Conservation (phyloP, 1,140 invertebrate species). For the Arctopsyche grandis region DNA sequence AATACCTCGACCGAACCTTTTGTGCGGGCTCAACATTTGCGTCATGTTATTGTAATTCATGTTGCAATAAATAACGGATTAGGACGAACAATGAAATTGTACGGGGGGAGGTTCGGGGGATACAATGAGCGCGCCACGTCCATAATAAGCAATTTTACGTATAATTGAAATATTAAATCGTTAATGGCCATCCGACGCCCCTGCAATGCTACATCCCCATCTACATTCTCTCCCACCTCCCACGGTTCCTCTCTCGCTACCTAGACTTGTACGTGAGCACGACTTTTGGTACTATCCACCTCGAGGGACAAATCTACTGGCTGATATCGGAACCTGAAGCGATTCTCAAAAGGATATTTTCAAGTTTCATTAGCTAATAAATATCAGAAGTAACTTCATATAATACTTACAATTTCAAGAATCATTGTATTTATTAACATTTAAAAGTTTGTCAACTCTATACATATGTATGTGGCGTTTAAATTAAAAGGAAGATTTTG, state of each 20-base stretch:
- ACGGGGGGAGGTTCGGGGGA: constrained; percentile 35
- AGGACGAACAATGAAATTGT: constrained; percentile 53
- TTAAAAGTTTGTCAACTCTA: no score
- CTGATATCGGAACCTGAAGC: no score
- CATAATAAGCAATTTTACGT: constrained; percentile 52
- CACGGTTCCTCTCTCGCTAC: not conserved
- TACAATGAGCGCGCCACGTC: constrained; percentile 46
- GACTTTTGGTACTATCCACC: not conserved
- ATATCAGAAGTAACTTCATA: not conserved
- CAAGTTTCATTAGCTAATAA: not conserved
- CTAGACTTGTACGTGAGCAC: not conserved
- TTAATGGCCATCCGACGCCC: constrained; percentile 49
- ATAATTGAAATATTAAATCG: constrained; percentile 55
- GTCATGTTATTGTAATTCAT: constrained; percentile 55
- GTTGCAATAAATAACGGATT: constrained; percentile 55
- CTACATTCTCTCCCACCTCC: not conserved
- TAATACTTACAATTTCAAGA: no score
- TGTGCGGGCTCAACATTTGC: constrained; percentile 52
- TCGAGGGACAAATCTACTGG: not conserved
- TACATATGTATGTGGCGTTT: no score
- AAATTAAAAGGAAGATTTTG: no score
- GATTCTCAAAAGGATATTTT: not conserved
- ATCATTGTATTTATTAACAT: no score
- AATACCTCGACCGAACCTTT: constrained; percentile 52
- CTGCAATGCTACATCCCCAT: not conserved